Conservation (phyloP, 2,113 vertebrate species). For the Dermatemys mawii region DNA sequence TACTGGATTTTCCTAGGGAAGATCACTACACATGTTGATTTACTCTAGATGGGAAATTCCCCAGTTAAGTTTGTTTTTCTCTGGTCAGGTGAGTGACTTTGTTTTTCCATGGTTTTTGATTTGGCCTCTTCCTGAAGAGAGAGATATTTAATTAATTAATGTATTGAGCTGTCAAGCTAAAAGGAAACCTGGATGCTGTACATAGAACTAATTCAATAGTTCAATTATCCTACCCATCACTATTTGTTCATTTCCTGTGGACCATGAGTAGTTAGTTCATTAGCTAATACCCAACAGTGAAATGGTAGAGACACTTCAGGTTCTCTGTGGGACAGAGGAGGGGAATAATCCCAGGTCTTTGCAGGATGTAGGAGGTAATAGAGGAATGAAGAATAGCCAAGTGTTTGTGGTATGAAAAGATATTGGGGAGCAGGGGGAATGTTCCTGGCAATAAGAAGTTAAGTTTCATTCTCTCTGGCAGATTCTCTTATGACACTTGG, state of each 20-base stretch:
- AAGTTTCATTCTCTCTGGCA: conserved; percentile 20
- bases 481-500: background rate
- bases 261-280: background rate
- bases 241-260: background rate
- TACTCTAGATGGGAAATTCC: accelerated
- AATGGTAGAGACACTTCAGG: background rate
- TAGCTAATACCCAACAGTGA: background rate
- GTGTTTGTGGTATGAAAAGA: background rate
- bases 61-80: background rate
- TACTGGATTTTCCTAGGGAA: background rate
- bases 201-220: background rate
- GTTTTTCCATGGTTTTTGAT: background rate
- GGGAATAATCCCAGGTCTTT: background rate
- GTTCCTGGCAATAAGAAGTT: background rate
- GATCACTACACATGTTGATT: accelerated
- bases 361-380: accelerated
- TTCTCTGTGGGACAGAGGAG: background rate
- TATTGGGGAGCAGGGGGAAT: background rate
- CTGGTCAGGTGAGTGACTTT: background rate
- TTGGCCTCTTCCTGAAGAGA: background rate
- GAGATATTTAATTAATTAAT: background rate
- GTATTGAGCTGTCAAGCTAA: background rate
- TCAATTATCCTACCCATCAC: background rate
- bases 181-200: background rate
- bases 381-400: background rate